Conservation (phyloP, 2,113 vertebrate species). For the Jacana jacana region DNA sequence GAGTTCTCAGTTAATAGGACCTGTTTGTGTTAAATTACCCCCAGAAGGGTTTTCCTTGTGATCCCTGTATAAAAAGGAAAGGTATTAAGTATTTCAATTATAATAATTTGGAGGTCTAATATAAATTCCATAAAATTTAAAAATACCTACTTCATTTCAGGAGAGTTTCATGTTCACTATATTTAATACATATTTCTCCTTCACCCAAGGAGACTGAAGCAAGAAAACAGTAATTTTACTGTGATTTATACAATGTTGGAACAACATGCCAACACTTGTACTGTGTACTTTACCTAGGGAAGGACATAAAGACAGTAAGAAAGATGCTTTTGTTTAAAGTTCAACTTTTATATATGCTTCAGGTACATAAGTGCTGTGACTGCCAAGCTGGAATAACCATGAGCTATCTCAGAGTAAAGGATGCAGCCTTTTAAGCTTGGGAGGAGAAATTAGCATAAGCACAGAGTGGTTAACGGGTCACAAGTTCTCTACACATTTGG, state of each 20-base stretch:
- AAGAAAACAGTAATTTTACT: not conserved
- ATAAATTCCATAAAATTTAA: not conserved
- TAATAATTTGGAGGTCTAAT: not conserved
- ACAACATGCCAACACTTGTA: not conserved
- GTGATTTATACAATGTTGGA: not conserved
- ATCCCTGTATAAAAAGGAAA: not conserved
- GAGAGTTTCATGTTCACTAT: not conserved
- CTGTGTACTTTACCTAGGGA: not conserved
- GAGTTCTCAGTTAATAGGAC: not conserved
- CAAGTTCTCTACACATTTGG: not conserved
- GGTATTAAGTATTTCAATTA: not conserved
- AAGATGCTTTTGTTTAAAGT: not conserved
- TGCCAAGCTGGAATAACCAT: not conserved
- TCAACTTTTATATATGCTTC: not conserved
- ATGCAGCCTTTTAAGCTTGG: not conserved
- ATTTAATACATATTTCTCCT: not conserved
- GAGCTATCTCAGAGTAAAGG: not conserved
- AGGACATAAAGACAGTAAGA: not conserved
- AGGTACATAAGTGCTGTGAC: not conserved
- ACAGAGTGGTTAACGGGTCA: not conserved
- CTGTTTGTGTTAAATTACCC: not conserved
- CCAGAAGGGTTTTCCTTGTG: not conserved
- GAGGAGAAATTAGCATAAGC: not conserved
- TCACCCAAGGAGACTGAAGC: not conserved
- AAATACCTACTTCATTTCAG: not conserved